Base-by-base conservation (phyloP, 2,797 vertebrate species). In the Atherinosoma microstoma region DNA sequence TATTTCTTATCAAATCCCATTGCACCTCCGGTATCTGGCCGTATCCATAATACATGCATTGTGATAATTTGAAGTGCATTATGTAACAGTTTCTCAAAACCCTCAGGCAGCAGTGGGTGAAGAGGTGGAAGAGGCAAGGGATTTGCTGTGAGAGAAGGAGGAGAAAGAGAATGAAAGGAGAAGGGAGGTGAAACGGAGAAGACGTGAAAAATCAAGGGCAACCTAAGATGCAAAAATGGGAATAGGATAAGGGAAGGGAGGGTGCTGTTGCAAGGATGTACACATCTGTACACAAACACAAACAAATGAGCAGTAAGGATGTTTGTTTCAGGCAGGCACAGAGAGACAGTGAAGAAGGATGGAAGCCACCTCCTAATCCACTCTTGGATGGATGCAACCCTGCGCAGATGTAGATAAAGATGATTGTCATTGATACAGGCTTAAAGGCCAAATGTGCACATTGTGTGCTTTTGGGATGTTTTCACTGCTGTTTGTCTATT, bases 31-130 rank as follows among this genome's bases (percentile, higher is more conserved):
- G 58, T 80, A 81, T 79, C 76, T 76, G 63, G 53, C 60, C 42
- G 1, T 82, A 88, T 93, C 75, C 84, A 82, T 86, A 76, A 92
- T 82, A 59, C 81, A 89, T 84, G 82, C 74, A 69, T 84, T 85
- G 80, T 86, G 83, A 92, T 93, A 60, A 91, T 91, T 89, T 88
- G 76, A 91, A 89, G 82, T 83, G 78, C 75, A 82, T 90, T 93
- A 92, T 82, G 87, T 92, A 93, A 93, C 79, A 64, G 75, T 76
- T 92, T 85, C 80, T 78, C 63, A 81, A 87, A 86, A 84, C 83
- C 90, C 83, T 77, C 67, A 59, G 84, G 88, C 84, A 66, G 70
- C 84, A 56, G 80, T 83, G 88, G 82, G 84, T 89, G 84, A 86
- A 87, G 88, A 89, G 78, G 89, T 86, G 82, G 89, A 85, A 76